These are phyloP conservation scores for Dendropsophus ebraccatus DNA, from an alignment of 2,113 vertebrate species.

Conservation along the genomic window DNA sequence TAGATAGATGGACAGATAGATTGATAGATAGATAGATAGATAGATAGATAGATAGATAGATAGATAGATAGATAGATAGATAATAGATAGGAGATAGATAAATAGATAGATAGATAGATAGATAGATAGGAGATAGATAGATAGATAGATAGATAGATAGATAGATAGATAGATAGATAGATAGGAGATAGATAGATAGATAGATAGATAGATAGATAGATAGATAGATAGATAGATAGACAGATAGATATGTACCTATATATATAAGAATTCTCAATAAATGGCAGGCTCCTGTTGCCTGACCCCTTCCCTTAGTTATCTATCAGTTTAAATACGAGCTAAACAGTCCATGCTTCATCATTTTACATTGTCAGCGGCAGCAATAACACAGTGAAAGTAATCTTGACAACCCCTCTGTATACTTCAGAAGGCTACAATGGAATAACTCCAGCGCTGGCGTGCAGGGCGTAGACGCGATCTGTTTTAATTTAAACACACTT, in stretches of 20 bases:
- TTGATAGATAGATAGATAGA: too few species aligned
- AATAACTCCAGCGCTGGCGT: conserved; percentile 12
- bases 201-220: background rate
- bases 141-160: background rate
- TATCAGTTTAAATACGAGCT: conserved; percentile 13
- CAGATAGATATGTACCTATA: background rate
- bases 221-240: background rate
- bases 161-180: background rate
- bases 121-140: background rate
- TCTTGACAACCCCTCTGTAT: conserved; percentile 49
- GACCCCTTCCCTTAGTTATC: background rate
- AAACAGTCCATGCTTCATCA: conserved; percentile 46
- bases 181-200: background rate
- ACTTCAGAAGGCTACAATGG: background rate
- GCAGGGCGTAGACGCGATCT: conserved; percentile 32
- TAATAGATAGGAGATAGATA: too few species aligned
- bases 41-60: too few species aligned
- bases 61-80: too few species aligned
- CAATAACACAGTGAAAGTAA: conserved; percentile 41
- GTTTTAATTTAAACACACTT: conserved; percentile 58
- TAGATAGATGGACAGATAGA: background rate
- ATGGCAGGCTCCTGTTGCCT: background rate
- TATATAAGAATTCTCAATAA: background rate
- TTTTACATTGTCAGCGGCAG: conserved; percentile 41
- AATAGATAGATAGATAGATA: too few species aligned